Base-by-base conservation (phyloP, 2,797 vertebrate species). In the Chrysocyon brachyurus region DNA sequence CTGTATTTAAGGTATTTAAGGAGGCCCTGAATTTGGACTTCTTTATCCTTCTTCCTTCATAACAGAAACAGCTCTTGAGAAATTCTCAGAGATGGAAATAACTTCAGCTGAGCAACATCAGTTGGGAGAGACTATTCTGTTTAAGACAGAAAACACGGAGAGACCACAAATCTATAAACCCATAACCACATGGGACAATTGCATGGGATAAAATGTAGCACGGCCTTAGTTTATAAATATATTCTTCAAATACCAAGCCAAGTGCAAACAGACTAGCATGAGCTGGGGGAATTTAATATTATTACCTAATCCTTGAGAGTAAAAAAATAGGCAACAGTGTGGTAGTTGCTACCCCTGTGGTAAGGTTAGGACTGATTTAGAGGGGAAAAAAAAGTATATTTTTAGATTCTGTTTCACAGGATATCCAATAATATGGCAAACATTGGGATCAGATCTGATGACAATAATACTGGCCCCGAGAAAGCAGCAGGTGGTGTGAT, bases 371-470 rank as follows among this genome's bases (percentile, higher is more conserved):
- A 75, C 49, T 19, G 36, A 92, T 86, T 96, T 96, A 93, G 94
- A 75, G 64, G 22, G 36, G 3, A 0, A 0, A 22, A 28, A 73
- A 83, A 79, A 14, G 12, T 68, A 2, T 97, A 88, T 88, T 96
- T 97, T 98, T 97, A 97, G 97, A 83, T 75, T 73, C 75, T 79
- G 52, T 93, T 96, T 97, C 81, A 70, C 14, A 75, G 84, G 73
- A n/a, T 68, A 86, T 64, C 93, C 96, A 88, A 93, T 95, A 64
- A 88, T 87, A 93, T 12, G 14, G 86, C 89, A 79, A 86, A 86
- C 72, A 16, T 0, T 59, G 91, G 73, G 75, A 66, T 90, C 72
- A 83, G 68, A 93, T 82, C 89, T 90, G 84, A 66, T 94, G 94
- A 94, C 81, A 88, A 96, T 28, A 64, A 26, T 22, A 49, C 86